Percentiles rank a stretch among this genome's conserved stretches.
phyloP scores from a whole-genome alignment of 2,888 invertebrate species.

The Uloborus plumipes region DNA sequence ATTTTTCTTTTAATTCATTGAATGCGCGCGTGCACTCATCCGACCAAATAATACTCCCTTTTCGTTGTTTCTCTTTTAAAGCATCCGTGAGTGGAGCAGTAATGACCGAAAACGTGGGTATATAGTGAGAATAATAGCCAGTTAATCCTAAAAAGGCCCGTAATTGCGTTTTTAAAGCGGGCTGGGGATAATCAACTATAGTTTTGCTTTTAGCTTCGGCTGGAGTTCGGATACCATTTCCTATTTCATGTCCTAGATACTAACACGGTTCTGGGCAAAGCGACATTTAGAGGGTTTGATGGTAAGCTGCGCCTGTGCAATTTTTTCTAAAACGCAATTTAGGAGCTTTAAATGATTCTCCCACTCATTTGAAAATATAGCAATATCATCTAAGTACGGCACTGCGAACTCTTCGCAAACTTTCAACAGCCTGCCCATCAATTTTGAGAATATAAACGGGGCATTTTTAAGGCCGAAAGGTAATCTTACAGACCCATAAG shows the following conservation, averaged over 20 bases:
- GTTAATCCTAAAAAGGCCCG: background rate
- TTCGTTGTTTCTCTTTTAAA: background rate
- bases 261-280: constrained; percentile 1
- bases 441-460: too few species aligned
- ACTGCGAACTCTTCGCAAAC: too few species aligned
- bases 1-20: too few species aligned
- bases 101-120: background rate
- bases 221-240: background rate
- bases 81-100: background rate
- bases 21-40: too few species aligned
- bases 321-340: too few species aligned
- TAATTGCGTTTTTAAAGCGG: background rate
- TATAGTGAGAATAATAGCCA: background rate
- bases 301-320: background rate
- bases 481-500: too few species aligned
- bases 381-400: too few species aligned
- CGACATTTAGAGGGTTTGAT: background rate
- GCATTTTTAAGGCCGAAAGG: too few species aligned
- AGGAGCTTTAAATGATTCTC: too few species aligned
- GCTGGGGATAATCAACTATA: background rate
- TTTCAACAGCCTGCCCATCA: too few species aligned
- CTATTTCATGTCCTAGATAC: background rate
- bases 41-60: too few species aligned
- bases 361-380: too few species aligned
- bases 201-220: background rate